These are phyloP conservation scores for Brenthis daphne DNA, from an alignment of 2,888 invertebrate species.

Conservation along the genomic window DNA sequence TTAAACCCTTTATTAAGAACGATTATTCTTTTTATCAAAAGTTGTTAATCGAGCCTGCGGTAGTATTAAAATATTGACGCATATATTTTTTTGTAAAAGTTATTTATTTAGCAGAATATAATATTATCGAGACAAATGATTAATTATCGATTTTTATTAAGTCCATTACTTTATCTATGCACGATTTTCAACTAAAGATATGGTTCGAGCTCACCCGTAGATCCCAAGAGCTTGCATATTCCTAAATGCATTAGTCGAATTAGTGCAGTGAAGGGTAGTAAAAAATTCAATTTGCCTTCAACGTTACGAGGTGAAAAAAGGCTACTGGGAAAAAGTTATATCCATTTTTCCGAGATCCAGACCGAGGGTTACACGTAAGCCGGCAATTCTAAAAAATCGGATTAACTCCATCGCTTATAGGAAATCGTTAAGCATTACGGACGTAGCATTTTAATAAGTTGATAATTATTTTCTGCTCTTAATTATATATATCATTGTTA, in stretches of 20 bases:
- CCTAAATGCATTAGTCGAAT: conserved; percentile 78
- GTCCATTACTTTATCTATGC: conserved; percentile 7
- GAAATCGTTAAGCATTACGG: conserved; percentile 52
- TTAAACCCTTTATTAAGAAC: conserved; percentile 33
- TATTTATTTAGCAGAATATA: background rate
- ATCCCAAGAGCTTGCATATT: conserved; percentile 59
- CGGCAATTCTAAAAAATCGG: conserved; percentile 65
- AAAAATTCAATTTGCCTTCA: conserved; percentile 79
- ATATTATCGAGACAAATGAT: too few species aligned
- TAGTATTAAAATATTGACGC: conserved; percentile 5
- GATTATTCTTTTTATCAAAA: conserved; percentile 36
- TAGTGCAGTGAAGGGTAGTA: conserved; percentile 74
- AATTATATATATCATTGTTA: background rate
- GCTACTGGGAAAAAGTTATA: conserved; percentile 72
- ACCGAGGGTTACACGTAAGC: conserved; percentile 59
- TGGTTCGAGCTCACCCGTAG: conserved; percentile 41
- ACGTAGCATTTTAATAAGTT: conserved; percentile 28
- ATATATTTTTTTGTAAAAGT: background rate
- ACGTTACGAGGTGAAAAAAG: conserved; percentile 64
- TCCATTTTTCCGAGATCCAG: conserved; percentile 66
- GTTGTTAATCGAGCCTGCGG: conserved; percentile 20
- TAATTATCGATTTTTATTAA: too few species aligned
- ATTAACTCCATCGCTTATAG: conserved; percentile 66
- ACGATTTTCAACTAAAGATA: conserved; percentile 31
- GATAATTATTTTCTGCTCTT: background rate